These are phyloP conservation scores for Galago senegalensis DNA, from an alignment of 2,797 vertebrate species.

Conservation along the genomic window DNA sequence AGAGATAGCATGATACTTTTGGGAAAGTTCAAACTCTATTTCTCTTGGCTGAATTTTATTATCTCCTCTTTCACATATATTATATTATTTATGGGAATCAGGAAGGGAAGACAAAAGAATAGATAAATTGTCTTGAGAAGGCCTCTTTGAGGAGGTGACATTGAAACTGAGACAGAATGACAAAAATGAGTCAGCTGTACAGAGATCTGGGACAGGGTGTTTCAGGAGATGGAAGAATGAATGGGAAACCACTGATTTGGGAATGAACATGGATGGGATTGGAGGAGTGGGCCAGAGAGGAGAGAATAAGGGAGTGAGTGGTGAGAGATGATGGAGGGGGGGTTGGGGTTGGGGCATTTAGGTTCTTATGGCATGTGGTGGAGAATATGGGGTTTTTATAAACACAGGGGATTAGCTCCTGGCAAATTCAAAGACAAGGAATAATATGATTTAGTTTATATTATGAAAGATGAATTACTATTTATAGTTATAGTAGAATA, in stretches of 20 bases:
- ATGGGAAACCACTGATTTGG: background rate
- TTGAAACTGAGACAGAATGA: conserved; percentile 30
- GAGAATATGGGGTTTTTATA: background rate
- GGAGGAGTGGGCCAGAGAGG: background rate
- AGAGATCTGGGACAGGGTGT: background rate
- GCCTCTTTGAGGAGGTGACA: background rate
- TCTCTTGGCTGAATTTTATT: conserved; percentile 37
- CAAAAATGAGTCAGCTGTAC: background rate
- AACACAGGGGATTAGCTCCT: background rate
- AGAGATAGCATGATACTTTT: background rate
- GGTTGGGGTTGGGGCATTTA: background rate
- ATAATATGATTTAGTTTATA: background rate
- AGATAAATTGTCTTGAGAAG: background rate
- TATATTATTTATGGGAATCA: background rate
- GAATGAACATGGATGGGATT: background rate
- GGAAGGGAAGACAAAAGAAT: background rate
- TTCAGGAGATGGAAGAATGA: background rate
- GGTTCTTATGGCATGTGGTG: background rate
- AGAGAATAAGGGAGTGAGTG: background rate
- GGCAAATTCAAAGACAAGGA: background rate
- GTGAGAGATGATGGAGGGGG: background rate
- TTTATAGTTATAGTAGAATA: background rate
- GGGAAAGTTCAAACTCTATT: conserved; percentile 43
- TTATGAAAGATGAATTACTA: conserved; percentile 48
- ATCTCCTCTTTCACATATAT: background rate